Evolutionary conservation across 2,888 invertebrate species (phyloP).

Genomic region (Eupithecia centaureata): DNA sequence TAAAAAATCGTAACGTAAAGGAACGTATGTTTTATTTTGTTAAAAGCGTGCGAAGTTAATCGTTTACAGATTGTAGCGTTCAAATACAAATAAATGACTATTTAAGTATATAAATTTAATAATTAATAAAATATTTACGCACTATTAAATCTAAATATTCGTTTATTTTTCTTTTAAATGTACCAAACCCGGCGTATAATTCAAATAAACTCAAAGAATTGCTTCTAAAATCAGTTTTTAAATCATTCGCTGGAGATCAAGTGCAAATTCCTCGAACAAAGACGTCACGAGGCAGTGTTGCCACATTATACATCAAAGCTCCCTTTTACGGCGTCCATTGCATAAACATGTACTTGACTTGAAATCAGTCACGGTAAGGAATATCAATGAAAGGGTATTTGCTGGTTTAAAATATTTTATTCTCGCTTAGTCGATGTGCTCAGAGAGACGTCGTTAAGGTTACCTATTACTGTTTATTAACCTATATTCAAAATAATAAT

Average conservation of each 20-base stretch:
- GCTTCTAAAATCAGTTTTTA: not conserved
- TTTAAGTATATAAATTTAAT: too few relatives aligned
- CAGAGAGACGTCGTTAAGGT: not conserved
- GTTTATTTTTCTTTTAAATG: not conserved
- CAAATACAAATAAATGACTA: too few relatives aligned
- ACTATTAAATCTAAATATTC: too few relatives aligned
- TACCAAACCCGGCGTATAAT: not conserved
- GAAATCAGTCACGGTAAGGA: conserved; percentile 9
- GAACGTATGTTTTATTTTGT: too few relatives aligned
- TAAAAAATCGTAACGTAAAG: too few relatives aligned
- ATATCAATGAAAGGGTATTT: conserved; percentile 4
- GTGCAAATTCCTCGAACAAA: conserved; percentile 17
- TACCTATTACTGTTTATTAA: too few relatives aligned
- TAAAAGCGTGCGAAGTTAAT: not conserved
- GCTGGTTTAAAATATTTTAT: conserved; percentile 5
- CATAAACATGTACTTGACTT: conserved; percentile 11
- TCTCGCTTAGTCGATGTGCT: not conserved
- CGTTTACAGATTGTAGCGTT: not conserved
- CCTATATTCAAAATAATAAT: too few relatives aligned
- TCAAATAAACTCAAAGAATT: not conserved
- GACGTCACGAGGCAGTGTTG: conserved; percentile 15
- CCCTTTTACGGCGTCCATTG: conserved; percentile 10
- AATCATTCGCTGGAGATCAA: conserved; percentile 5
- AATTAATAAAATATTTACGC: too few relatives aligned
- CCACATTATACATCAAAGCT: conserved; percentile 17